Percentiles rank a stretch among this genome's conserved stretches.
Conservation (phyloP, 2,888 invertebrate genomes). For the Thecocarcelia acutangulata region DNA sequence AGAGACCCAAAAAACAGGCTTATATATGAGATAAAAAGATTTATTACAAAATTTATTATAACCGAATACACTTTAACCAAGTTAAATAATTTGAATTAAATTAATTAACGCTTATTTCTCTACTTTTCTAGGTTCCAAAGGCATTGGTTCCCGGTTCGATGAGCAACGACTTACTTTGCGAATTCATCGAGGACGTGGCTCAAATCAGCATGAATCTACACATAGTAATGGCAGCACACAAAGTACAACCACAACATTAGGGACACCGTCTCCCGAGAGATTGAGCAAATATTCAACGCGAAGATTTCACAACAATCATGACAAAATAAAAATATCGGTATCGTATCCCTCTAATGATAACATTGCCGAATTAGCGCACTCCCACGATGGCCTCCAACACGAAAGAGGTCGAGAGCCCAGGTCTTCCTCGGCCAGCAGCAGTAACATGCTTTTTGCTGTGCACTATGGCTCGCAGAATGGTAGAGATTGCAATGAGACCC, state of each 20-base stretch:
- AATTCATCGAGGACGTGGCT: conserved; percentile 93
- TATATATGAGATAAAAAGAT: too few species aligned
- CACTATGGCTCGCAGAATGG: conserved; percentile 86
- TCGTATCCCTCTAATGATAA: conserved; percentile 92
- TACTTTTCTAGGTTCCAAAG: conserved; percentile 82
- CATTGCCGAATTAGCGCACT: conserved; percentile 80
- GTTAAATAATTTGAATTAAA: too few species aligned
- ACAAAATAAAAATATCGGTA: conserved; percentile 92
- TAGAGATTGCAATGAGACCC: conserved; percentile 84
- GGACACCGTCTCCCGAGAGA: conserved; percentile 86
- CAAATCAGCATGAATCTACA: conserved; percentile 85
- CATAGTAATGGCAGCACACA: conserved; percentile 87
- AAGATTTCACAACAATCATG: conserved; percentile 83
- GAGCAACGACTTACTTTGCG: conserved; percentile 94
- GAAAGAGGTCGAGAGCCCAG: conserved; percentile 76
- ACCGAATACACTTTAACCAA: too few species aligned
- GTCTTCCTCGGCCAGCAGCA: conserved; percentile 81
- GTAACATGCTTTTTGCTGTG: conserved; percentile 82
- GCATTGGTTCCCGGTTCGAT: conserved; percentile 89
- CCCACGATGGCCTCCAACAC: conserved; percentile 54
- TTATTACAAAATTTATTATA: too few species aligned
- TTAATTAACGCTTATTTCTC: not conserved
- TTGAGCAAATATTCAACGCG: conserved; percentile 84
- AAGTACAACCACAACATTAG: conserved; percentile 86
- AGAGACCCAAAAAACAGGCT: too few species aligned